Conservation (phyloP, 2,797 vertebrate genomes). For the Monodelphis domestica region DNA sequence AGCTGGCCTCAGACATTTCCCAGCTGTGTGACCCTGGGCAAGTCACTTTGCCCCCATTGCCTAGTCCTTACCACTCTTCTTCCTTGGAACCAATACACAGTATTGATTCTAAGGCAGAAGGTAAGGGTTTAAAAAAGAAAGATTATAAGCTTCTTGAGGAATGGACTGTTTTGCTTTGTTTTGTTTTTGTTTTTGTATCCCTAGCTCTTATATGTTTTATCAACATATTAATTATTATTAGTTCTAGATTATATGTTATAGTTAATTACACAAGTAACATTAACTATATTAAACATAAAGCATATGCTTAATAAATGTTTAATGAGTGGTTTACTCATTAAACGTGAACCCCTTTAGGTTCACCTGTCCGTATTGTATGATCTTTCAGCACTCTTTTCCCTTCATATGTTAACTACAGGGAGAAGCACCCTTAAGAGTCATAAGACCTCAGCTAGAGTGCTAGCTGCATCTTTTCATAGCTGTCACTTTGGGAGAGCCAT, state of each 20-base stretch:
- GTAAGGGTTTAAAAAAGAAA: no score
- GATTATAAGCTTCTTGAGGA: background rate
- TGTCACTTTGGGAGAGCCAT: background rate
- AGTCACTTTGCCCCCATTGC: no score
- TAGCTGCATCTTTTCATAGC: background rate
- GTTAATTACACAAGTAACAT: no score
- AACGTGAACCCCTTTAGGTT: background rate
- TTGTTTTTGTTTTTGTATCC: background rate
- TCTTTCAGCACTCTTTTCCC: constrained; percentile 2
- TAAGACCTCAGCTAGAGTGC: background rate
- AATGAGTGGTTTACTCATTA: background rate
- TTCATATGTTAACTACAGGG: background rate
- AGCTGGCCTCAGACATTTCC: no score
- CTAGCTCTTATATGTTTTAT: no score
- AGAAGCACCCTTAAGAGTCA: background rate
- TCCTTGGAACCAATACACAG: no score
- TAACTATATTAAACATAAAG: no score
- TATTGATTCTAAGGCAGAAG: no score
- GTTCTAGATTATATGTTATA: no score
- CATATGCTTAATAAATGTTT: background rate
- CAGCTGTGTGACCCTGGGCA: no score
- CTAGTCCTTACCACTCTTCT: no score
- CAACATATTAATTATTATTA: no score
- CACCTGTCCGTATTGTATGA: background rate
- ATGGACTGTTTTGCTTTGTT: background rate